phyloP scores from a whole-genome alignment of 1,140 invertebrate species.

The Drosophila arizonae region DNA sequence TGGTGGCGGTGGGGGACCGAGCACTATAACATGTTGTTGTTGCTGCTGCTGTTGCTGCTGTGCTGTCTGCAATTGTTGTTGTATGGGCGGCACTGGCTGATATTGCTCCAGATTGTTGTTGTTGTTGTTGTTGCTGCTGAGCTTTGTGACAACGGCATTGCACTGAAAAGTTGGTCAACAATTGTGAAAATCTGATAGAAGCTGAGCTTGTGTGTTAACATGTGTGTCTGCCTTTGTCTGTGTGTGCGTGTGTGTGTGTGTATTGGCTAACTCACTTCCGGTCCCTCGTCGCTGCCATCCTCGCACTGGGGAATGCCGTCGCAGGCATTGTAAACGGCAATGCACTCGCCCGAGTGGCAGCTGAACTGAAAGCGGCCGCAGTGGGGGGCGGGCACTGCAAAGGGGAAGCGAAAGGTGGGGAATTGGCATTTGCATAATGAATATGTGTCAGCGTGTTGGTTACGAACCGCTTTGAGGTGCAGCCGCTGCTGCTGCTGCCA shows the following conservation, averaged over 20 bases:
- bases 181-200: slow-evolving; percentile 14
- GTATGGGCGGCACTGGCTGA: slow-evolving; percentile 51
- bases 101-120: slow-evolving; percentile 53
- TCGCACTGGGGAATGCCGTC: slow-evolving; percentile 97
- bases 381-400: slow-evolving; percentile 60
- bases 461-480: slow-evolving; percentile 54
- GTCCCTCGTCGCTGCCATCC: slow-evolving; percentile 94
- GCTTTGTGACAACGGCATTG: slow-evolving; percentile 53
- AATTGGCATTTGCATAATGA: slow-evolving; percentile 37
- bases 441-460: slow-evolving; percentile 11
- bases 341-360: slow-evolving; percentile 94
- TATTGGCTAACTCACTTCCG: slow-evolving; percentile 85
- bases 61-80: slow-evolving; percentile 53
- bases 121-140: slow-evolving; percentile 35
- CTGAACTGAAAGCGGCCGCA: slow-evolving; percentile 94
- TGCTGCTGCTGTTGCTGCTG: slow-evolving; percentile 50
- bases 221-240: neutral
- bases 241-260: neutral
- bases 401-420: slow-evolving; percentile 18
- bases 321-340: slow-evolving; percentile 96
- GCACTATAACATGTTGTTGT: slow-evolving; percentile 52
- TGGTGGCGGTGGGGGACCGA: slow-evolving; percentile 62
- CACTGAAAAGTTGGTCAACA: slow-evolving; percentile 57
- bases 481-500: slow-evolving; percentile 1
- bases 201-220: neutral